Evolutionary conservation across 2,888 invertebrate species (phyloP).

Genomic region (Meta bourneti): DNA sequence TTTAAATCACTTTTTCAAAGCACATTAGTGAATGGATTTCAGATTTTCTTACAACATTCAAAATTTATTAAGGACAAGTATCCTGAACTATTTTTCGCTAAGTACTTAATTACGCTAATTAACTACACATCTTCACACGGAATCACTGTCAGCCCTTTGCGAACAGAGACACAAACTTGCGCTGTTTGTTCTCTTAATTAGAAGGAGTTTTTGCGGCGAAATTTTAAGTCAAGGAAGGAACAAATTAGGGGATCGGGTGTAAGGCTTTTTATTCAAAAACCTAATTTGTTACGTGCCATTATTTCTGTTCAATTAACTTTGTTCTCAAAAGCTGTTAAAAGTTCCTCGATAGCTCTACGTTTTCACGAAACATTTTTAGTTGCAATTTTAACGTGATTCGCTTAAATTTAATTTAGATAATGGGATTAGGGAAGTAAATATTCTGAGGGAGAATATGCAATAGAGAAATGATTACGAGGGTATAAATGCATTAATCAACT

Average conservation of each 20-base stretch:
- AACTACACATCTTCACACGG: constrained; percentile 21
- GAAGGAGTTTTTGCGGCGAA: constrained; percentile 6
- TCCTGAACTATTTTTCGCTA: neutral
- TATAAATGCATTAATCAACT: no score
- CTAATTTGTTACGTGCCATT: neutral
- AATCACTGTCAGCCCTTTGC: constrained; percentile 24
- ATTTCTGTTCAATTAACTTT: neutral
- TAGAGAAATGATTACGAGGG: no score
- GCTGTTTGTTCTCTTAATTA: constrained; percentile 35
- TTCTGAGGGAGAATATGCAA: neutral
- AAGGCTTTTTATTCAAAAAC: neutral
- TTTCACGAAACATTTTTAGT: no score
- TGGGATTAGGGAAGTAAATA: neutral
- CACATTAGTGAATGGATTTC: no score
- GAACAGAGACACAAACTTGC: constrained; percentile 3
- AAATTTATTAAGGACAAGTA: no score
- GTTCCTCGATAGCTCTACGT: neutral
- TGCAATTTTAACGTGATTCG: neutral
- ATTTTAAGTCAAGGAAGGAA: constrained; percentile 25
- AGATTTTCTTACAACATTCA: no score
- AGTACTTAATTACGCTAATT: constrained; percentile 53
- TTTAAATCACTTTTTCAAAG: no score
- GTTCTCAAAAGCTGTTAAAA: neutral
- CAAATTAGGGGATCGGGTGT: neutral
- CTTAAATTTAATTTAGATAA: neutral